Evolutionary conservation across 2,888 invertebrate genomes (phyloP).

Genomic region (Pecten maximus): DNA sequence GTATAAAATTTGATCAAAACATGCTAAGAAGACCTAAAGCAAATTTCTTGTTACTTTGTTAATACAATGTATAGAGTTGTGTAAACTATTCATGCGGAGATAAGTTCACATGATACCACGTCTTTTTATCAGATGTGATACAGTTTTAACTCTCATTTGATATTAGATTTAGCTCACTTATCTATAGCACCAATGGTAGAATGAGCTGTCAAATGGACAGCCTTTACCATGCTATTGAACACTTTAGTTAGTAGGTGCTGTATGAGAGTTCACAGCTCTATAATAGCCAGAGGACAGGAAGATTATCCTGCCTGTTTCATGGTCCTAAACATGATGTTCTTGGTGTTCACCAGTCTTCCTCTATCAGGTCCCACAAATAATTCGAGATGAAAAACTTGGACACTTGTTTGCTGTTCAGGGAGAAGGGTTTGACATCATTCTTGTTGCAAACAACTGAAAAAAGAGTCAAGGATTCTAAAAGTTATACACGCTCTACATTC

Average conservation of each 20-base stretch:
- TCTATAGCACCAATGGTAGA: neutral
- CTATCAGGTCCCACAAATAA: constrained; percentile 74
- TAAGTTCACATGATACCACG: too few species aligned
- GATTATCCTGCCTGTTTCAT: too few species aligned
- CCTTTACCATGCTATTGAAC: neutral
- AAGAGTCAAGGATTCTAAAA: constrained; percentile 54
- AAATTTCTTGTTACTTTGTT: too few species aligned
- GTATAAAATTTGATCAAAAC: too few species aligned
- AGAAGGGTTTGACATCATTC: constrained; percentile 67
- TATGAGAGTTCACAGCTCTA: neutral
- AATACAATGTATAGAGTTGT: too few species aligned
- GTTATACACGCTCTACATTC: too few species aligned
- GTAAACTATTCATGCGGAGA: too few species aligned
- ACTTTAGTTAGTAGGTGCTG: neutral
- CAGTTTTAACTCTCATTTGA: too few species aligned
- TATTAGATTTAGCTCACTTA: neutral
- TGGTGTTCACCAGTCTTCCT: constrained; percentile 61
- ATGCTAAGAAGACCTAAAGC: too few species aligned
- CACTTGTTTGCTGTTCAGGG: constrained; percentile 65
- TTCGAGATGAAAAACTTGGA: constrained; percentile 72
- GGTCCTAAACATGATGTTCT: neutral
- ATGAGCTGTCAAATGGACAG: neutral
- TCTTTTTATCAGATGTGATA: too few species aligned
- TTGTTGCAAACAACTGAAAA: constrained; percentile 68
- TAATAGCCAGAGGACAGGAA: neutral